Evolutionary conservation across 2,797 vertebrate genomes (phyloP), one percentile per base, ranked within the genome.

Genomic region (Stomatorhinus walkeri): DNA sequence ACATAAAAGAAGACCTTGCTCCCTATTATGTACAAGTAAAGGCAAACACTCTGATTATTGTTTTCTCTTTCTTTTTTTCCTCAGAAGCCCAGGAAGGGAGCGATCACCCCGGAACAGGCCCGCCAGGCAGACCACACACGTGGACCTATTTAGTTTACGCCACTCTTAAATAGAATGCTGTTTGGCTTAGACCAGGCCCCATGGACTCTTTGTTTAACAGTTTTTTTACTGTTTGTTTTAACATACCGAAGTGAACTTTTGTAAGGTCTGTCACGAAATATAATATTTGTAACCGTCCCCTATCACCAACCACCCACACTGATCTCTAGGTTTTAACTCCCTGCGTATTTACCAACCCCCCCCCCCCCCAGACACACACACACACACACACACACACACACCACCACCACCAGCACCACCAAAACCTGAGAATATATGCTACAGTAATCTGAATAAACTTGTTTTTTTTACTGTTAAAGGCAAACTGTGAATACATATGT

Each of bases 51-150:
- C 90, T 89, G 91, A 91, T 93, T 94, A 94, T 94, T 95, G 93
- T 94, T 92, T 90, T 83, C 92, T 91, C 90, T 89, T 92, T 89
- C 52, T 92, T 93, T 28, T 43, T 54, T 40, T 3, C 89, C 87
- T 92, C 87, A 68, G 92, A 92, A 88, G 91, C 93, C 92, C 91
- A 91, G 93, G 93, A 94, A 95, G 93, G 91, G 91, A 89, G 36
- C 90, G 92, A 92, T 93, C 94, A 93, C 93, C 93, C 94, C 91
- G 91, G 92, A 95, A 95, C 93, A 92, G 94, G 92, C 94, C 92
- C 93, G 94, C 95, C 95, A 95, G 95, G 95, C 54, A 90, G 95
- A 96, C 95, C 96, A 96, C 96, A 96, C 95, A 96, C 92, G 91
- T 92, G 93, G 95, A 59, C 16, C 36, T 90, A 90, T 92, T 92